A percentile compares a stretch with the other conserved stretches of the same genome.
Conservation (phyloP, 2,797 vertebrate genomes). For the Spinus pinus region DNA sequence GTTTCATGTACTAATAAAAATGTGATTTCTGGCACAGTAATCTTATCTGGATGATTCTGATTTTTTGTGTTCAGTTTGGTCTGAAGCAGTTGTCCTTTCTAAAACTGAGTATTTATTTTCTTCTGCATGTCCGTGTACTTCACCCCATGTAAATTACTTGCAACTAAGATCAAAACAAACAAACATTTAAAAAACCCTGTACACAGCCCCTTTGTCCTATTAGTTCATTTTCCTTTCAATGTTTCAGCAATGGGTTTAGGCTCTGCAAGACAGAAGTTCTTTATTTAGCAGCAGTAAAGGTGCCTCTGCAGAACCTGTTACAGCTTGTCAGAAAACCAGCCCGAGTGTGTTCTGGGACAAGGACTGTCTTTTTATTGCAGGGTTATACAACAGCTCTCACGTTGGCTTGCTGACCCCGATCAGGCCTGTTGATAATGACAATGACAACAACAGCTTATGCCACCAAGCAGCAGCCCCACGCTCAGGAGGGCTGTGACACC, state of each 20-base stretch:
- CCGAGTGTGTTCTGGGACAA: constrained; percentile 43
- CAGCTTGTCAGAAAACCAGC: constrained; percentile 54
- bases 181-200: accelerated
- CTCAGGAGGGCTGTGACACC: not conserved
- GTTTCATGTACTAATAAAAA: constrained; percentile 58
- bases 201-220: constrained; percentile 20
- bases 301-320: constrained; percentile 52
- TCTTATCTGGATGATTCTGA: not conserved
- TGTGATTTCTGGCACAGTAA: constrained; percentile 33
- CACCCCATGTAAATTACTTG: not conserved
- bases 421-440: not conserved
- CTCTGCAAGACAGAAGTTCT: constrained; percentile 53
- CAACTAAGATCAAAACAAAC: not conserved
- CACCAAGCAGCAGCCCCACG: not conserved
- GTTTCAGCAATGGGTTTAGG: constrained; percentile 53
- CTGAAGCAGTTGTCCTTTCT: not conserved
- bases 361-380: constrained; percentile 25
- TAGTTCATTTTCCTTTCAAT: constrained; percentile 34
- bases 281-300: constrained; percentile 66
- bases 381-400: constrained; percentile 13
- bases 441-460: not conserved
- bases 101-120: not conserved
- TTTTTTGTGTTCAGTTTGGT: not conserved
- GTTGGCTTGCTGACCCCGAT: constrained; percentile 11
- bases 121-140: not conserved